Evolutionary conservation across 1,140 invertebrate genomes (phyloP).

Genomic region (Magallana gigas): DNA sequence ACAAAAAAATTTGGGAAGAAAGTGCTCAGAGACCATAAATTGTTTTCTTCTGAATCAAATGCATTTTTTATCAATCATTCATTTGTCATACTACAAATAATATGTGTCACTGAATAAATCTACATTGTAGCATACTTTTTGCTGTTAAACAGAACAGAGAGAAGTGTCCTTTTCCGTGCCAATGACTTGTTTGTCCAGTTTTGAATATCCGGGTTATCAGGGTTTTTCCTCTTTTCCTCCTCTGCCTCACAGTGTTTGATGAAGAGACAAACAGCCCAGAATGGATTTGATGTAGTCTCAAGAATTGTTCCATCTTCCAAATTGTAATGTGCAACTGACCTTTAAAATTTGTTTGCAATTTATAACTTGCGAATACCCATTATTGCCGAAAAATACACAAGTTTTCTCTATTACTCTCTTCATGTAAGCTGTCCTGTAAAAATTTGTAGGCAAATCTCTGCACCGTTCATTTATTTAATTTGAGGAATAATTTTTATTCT

Average conservation of each 20-base stretch:
- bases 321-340: constrained; percentile 65
- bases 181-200: constrained; percentile 49
- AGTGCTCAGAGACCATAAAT: no score
- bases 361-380: no score
- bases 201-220: constrained; percentile 33
- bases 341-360: constrained; percentile 19
- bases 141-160: constrained; percentile 51
- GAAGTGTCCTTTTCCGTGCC: constrained; percentile 45
- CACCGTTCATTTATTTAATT: no score
- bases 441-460: no score
- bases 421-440: no score
- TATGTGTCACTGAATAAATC: background rate
- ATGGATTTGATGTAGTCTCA: constrained; percentile 65
- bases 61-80: no score
- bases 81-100: no score
- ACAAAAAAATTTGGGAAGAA: no score
- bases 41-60: no score
- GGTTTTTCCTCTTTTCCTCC: constrained; percentile 37
- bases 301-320: constrained; percentile 62
- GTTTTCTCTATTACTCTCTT: no score
- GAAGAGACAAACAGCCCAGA: constrained; percentile 62
- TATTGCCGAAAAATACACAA: no score
- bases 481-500: no score
- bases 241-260: constrained; percentile 58
- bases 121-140: constrained; percentile 42